Percentiles rank a stretch among this genome's conserved stretches.
These are phyloP conservation scores for Drosophila sordidula DNA, from an alignment of 2,888 invertebrate species.

Conservation along the genomic window DNA sequence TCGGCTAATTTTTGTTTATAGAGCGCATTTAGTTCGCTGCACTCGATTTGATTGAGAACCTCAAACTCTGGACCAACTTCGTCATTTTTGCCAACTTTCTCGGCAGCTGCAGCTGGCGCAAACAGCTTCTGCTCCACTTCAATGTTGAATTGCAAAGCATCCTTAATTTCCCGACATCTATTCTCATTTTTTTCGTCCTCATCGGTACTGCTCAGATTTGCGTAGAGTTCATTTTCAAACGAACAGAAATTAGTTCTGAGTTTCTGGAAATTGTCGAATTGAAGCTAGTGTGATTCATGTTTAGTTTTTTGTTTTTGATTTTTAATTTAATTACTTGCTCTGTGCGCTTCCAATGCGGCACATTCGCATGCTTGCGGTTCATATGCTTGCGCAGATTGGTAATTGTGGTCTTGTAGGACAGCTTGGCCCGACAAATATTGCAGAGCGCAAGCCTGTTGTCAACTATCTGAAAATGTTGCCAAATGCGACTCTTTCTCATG, in stretches of 20 bases:
- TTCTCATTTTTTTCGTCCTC: not conserved
- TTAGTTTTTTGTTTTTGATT: not conserved
- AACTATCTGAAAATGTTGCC: not conserved
- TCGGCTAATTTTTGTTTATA: slow-evolving; percentile 2
- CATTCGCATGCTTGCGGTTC: not conserved
- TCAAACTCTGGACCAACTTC: not conserved
- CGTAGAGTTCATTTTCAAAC: not conserved
- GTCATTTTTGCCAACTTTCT: not conserved
- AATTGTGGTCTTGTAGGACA: not conserved
- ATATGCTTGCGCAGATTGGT: not conserved
- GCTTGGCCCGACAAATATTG: not conserved
- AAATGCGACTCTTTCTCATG: not conserved
- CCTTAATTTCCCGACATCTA: not conserved
- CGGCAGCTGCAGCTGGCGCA: not conserved
- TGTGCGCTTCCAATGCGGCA: not conserved
- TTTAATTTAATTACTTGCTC: not conserved
- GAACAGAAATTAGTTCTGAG: not conserved
- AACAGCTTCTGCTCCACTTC: not conserved
- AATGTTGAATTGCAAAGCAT: not conserved
- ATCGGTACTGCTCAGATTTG: not conserved
- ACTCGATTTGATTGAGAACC: not conserved
- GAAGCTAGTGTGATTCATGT: not conserved
- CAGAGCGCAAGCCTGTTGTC: not conserved
- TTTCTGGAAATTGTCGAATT: not conserved
- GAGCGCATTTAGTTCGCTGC: not conserved